Conservation (phyloP, 2,797 vertebrate genomes). For the Protosalanx chinensis region DNA sequence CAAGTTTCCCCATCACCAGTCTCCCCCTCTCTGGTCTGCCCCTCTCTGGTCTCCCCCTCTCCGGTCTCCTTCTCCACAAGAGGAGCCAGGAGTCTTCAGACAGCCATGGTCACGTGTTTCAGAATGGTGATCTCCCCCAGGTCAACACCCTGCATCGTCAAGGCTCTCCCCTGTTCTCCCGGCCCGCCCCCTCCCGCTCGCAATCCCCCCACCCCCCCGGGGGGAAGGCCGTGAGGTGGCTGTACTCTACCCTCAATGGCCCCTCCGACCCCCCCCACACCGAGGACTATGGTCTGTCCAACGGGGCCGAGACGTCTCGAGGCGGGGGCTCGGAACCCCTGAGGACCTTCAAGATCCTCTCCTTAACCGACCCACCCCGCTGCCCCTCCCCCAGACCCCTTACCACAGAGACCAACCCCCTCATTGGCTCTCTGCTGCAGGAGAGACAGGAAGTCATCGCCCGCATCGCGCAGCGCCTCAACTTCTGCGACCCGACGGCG, state of each 20-base stretch:
- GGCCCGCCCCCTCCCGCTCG: slow-evolving; percentile 64
- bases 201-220: slow-evolving; percentile 73
- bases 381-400: slow-evolving; percentile 73
- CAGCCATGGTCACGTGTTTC: slow-evolving; percentile 47
- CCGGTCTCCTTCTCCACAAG: slow-evolving; percentile 54
- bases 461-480: slow-evolving; percentile 94
- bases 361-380: slow-evolving; percentile 74
- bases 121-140: slow-evolving; percentile 66
- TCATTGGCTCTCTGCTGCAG: slow-evolving; percentile 93
- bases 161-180: slow-evolving; percentile 74
- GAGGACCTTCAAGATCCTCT: slow-evolving; percentile 85
- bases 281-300: slow-evolving; percentile 69
- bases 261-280: slow-evolving; percentile 70
- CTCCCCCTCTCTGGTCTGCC: slow-evolving; percentile 56
- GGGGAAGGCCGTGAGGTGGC: slow-evolving; percentile 80
- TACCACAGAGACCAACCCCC: slow-evolving; percentile 82
- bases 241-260: slow-evolving; percentile 72
- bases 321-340: slow-evolving; percentile 69
- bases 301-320: slow-evolving; percentile 69
- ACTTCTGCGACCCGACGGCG: slow-evolving; percentile 90
- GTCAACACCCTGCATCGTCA: slow-evolving; percentile 64
- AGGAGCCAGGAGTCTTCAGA: slow-evolving; percentile 61
- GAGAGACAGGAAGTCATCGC: slow-evolving; percentile 96
- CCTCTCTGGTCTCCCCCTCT: slow-evolving; percentile 4
- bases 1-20: slow-evolving; percentile 66